Evolutionary conservation across 2,797 vertebrate species (phyloP), one percentile per base, ranked within the genome.

Genomic region (Leptatherina wallacei): DNA sequence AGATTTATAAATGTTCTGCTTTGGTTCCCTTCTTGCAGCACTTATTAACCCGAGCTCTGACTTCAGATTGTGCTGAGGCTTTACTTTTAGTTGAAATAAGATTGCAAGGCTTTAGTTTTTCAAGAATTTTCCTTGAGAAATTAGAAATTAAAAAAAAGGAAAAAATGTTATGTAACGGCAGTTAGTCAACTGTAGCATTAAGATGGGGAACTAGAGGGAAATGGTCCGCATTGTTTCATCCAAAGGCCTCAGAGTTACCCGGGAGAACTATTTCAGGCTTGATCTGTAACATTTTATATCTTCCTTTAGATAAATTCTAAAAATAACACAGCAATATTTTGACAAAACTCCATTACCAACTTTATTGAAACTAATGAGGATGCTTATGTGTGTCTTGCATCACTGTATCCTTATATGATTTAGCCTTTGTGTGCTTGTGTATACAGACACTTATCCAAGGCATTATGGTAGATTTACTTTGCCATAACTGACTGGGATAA

Each of bases 401-500:
- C 24, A 35, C 14, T 6, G 11, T 51, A 10, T 67, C 51, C 36
- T 63, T 40, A 22, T 66, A 65, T 72, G 63, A 59, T 78, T 61
- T 49, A 51, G 14, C 14, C 32, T 2, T 10, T 60, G 74, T 61
- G 40, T 60, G 24, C 65, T 61, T 78, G 61, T 66, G 49, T 10
- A 9, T 58, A 8, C 47, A 71, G 67, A 78, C 71, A 63, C 42
- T 49, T 44, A 78, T 82, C 69, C 72, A 9, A 70, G 51, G 29
- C 51, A 22, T 74, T 77, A 61, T 24, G n/a, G 20, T 60, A 54
- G 75, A 71, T 77, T 82, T 65, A 60, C 66, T 64, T 68, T 66
- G 52, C 77, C 52, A 69, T 65, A 69, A 20, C 33, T 67, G 71
- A 70, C 56, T 63, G 62, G 55, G 69, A 73, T 90, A 82, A 84